A percentile compares a stretch with the other conserved stretches of the same genome.
Evolutionary conservation across 2,797 vertebrate species (phyloP).

Genomic region (Lerista edwardsae): DNA sequence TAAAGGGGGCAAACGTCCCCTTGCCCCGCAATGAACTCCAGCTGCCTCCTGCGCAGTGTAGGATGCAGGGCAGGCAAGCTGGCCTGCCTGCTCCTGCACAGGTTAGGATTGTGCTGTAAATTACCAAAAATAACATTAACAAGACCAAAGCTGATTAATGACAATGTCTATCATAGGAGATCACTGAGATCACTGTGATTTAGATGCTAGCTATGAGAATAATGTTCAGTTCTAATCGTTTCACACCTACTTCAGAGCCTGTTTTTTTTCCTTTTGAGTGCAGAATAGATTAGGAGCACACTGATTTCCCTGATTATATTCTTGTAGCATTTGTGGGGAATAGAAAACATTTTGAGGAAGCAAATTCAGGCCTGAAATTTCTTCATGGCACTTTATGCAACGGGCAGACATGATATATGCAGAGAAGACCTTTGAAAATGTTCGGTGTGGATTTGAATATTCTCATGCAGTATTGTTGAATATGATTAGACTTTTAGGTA

Average conservation of each 20-base stretch:
- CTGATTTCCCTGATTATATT: slow-evolving; percentile 31
- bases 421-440: neutral
- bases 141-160: slow-evolving; percentile 11
- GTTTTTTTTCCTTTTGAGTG: neutral
- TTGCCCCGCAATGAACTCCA: too few relatives aligned
- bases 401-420: neutral
- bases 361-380: slow-evolving; percentile 2
- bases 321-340: neutral
- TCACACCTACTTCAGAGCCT: neutral
- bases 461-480: neutral
- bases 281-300: neutral
- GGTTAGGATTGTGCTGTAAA: neutral
- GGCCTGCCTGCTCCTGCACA: too few relatives aligned
- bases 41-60: too few relatives aligned
- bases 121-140: slow-evolving; percentile 31
- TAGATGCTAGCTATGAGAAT: slow-evolving; percentile 14
- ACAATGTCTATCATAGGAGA: neutral
- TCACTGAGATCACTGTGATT: slow-evolving; percentile 18
- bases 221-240: slow-evolving; percentile 13
- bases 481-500: neutral
- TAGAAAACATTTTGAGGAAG: slow-evolving; percentile 29
- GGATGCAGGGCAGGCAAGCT: too few relatives aligned
- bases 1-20: too few relatives aligned
- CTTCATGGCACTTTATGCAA: neutral
- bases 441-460: neutral